Conservation (phyloP, 2,113 vertebrate genomes). For the Siniperca knerii region DNA sequence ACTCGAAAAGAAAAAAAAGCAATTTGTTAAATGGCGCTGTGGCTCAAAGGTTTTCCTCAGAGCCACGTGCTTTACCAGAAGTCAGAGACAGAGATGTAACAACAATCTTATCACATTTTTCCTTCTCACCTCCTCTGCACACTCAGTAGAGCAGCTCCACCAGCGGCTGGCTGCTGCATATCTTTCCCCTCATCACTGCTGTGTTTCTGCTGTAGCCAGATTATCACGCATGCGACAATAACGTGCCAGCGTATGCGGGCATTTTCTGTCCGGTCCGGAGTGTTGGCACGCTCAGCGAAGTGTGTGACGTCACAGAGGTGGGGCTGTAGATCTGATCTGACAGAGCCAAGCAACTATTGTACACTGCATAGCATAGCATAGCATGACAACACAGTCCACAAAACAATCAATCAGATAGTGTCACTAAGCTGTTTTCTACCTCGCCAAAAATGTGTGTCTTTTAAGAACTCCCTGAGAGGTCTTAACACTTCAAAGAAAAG, state of each 20-base stretch:
- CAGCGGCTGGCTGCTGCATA: constrained; percentile 40
- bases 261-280: constrained; percentile 51
- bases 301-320: constrained; percentile 34
- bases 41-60: constrained; percentile 4
- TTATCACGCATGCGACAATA: constrained; percentile 74
- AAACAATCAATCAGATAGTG: constrained; percentile 51
- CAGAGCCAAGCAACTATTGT: neutral
- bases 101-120: constrained; percentile 45
- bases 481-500: constrained; percentile 37
- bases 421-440: neutral
- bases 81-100: constrained; percentile 30
- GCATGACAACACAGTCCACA: constrained; percentile 40
- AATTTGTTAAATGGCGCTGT: neutral
- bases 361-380: neutral
- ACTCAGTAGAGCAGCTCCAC: constrained; percentile 37
- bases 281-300: constrained; percentile 69
- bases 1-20: neutral
- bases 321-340: constrained; percentile 45
- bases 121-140: constrained; percentile 54
- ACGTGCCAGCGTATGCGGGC: constrained; percentile 75
- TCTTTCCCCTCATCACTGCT: constrained; percentile 50
- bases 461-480: constrained; percentile 24
- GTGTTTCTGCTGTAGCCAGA: constrained; percentile 50
- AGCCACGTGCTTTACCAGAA: neutral
- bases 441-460: constrained; percentile 13